Evolutionary conservation across 2,113 vertebrate species (phyloP), one percentile per base, ranked within the genome.

Genomic region (Ciconia stormi): DNA sequence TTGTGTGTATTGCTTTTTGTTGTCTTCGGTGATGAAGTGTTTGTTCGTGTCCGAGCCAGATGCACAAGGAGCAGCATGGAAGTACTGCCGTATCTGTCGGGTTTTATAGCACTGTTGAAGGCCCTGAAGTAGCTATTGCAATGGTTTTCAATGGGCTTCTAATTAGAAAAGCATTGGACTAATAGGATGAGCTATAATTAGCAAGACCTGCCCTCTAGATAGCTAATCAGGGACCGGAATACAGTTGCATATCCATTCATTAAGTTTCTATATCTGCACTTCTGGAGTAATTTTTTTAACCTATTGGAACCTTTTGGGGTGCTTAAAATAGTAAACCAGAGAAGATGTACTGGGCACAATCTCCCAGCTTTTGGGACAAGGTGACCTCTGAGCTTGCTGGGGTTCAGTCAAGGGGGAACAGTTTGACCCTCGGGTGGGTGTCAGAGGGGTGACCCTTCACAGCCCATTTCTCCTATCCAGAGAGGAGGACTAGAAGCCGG

Each of bases 171-270:
- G 82, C 82, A 9, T 67, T 49, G 86, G 70, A 53, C 93, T 95
- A 87, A 96, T 82, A 71, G 74, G 73, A 85, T 94, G 91, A 93
- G 72, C 83, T 95, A 86, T 93, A 95, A 95, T 95, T 95, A 95
- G 92, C 52, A 36, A 70, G 89, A 84, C 53, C 72, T 29, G 21
- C 79, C 89, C 66, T 96, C 46, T 65, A 52, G 52, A 91, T 87
- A 83, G 65, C 85, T 90, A 59, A 79, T 85, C 86, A 34, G 85
- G 52, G 59, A 49, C 9, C 55, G 71, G 83, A 80, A 73, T 50
- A 18, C 44, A 13, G 44, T 63, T n/a, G 65, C 30, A 9, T 52
- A 44, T 81, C 79, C 73, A 42, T 80, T 40, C 89, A 36, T 56
- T 79, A 16, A 19, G 56, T 50, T 65, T 44, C 78, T 87, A 2